A percentile compares a stretch with the other conserved stretches of the same genome.
phyloP scores from a whole-genome alignment of 2,888 invertebrate species.

The Lathronympha strigana region DNA sequence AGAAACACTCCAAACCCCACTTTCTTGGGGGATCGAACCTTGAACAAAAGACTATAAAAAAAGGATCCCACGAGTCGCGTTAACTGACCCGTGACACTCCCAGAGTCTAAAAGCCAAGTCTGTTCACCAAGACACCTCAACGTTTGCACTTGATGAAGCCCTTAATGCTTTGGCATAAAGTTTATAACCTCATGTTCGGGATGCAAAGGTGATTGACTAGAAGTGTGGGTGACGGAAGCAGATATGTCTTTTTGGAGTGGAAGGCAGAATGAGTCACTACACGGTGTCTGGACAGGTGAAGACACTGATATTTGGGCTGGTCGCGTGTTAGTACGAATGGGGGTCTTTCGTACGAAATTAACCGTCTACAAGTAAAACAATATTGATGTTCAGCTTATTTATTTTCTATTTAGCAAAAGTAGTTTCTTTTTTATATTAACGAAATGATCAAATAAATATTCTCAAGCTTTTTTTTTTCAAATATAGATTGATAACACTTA shows the following conservation, averaged over 20 bases:
- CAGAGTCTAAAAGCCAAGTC: not conserved
- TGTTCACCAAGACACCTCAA: not conserved
- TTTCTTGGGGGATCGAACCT: conserved; percentile 40
- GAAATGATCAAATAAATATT: no score
- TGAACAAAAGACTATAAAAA: conserved; percentile 42
- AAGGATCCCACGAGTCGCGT: conserved; percentile 63
- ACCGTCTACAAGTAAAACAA: not conserved
- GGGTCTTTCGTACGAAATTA: not conserved
- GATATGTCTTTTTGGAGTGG: not conserved
- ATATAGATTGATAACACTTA: no score
- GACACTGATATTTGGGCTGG: conserved; percentile 18
- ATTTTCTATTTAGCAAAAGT: no score
- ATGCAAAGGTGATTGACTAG: not conserved
- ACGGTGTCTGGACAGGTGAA: conserved; percentile 50
- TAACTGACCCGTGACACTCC: conserved; percentile 58
- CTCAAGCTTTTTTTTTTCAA: no score
- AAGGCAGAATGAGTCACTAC: conserved; percentile 53
- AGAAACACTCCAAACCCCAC: conserved; percentile 23
- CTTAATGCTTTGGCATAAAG: not conserved
- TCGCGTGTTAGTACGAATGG: not conserved
- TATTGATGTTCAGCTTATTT: no score
- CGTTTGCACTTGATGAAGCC: not conserved
- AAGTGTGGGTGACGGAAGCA: not conserved
- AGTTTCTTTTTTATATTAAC: no score
- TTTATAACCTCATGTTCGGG: not conserved